Evolutionary conservation across 2,113 vertebrate genomes (phyloP).

Genomic region (Rhinopomastus cyanomelas): DNA sequence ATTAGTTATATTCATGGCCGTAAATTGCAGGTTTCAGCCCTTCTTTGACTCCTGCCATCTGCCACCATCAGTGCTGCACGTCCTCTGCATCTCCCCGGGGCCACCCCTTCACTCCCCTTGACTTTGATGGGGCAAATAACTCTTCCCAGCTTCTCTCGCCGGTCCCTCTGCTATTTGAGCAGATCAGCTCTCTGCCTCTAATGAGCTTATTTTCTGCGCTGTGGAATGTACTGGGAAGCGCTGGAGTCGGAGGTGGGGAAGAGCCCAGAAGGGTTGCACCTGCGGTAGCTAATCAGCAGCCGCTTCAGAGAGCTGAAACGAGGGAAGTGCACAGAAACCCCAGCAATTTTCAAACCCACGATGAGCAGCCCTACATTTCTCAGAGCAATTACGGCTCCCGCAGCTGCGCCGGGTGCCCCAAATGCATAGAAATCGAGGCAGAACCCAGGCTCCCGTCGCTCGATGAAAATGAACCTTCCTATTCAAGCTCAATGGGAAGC

Average conservation of each 20-base stretch:
- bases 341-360: slow-evolving; percentile 48
- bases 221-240: neutral
- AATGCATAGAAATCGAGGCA: slow-evolving; percentile 50
- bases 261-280: slow-evolving; percentile 46
- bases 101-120: neutral
- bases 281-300: slow-evolving; percentile 35
- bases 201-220: slow-evolving; percentile 25
- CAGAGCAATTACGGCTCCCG: slow-evolving; percentile 37
- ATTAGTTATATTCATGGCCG: neutral
- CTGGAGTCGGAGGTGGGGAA: neutral
- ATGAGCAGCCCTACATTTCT: slow-evolving; percentile 16
- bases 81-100: neutral
- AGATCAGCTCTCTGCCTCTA: slow-evolving; percentile 31
- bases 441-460: neutral
- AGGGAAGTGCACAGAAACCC: neutral
- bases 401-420: slow-evolving; percentile 53
- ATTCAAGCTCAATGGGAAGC: neutral
- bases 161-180: neutral
- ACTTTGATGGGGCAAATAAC: neutral
- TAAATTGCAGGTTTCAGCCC: neutral
- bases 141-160: neutral
- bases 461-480: slow-evolving; percentile 37
- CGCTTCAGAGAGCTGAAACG: slow-evolving; percentile 24
- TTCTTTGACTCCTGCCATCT: neutral
- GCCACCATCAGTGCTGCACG: fast-evolving